Base-by-base conservation (phyloP, 1,140 invertebrate genomes). In the Ceratina calcarata region DNA sequence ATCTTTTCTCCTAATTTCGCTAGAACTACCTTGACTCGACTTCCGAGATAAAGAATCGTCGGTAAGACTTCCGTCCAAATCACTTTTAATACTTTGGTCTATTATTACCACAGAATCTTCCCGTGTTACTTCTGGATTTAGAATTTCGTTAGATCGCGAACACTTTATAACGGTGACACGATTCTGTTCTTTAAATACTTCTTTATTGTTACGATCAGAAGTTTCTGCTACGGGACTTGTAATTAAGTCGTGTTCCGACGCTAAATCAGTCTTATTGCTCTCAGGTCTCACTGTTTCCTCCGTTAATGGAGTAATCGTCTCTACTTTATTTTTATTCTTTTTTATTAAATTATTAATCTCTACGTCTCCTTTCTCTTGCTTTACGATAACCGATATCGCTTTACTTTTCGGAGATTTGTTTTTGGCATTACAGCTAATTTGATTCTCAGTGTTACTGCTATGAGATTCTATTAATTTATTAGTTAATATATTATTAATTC, bases 371-470 rank as follows among this genome's bases (percentile, higher is more conserved):
- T 66, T 71, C 15, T 71, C 83, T 58, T 66, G 55, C 13, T 84
- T 86, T 4, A 84, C 71, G 12, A 80, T 82, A 65, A 80, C 78
- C 0, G 68, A 75, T 64, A 78, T 70, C 7, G 69, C 22, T 61
- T 84, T 82, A 22, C 60, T 22, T n/a, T 66, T 82, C 27, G 37
- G 6, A n/a, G 16, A 67, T 1, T 20, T n/a, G 1, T 75, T 13
- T 57, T 58, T 15, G 1, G 22, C 24, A 15, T 45, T 62, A 24
- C 7, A 10, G 3, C 15, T 37, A 10, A 4, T 10, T 37, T 10
- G 0, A 22, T 13, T 55, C n/a, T 24, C 24, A 3, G 2, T 8
- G 8, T 3, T 37, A 60, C 60, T 20, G 3, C 7, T 3, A 24
- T 64, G 7, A 7, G 22, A 20, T 68, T 18, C 2, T 7, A 4